Base-by-base conservation (phyloP, 2,888 invertebrate species). In the Sialis lutaria region DNA sequence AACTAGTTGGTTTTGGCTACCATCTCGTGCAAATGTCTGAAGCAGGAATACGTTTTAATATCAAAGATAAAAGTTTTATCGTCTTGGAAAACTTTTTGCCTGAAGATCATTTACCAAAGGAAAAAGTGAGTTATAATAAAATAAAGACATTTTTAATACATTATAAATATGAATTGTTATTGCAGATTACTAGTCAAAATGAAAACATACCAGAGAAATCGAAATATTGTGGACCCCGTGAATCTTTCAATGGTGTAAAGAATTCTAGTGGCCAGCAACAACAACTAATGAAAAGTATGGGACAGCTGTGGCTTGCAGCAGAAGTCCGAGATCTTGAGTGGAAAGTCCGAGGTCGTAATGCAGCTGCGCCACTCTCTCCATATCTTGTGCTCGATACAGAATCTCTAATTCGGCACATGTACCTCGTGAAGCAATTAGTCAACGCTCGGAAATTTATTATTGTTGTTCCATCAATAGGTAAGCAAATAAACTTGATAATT, bases 331-430 rank as follows among this genome's bases (percentile, higher is more conserved):
- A 88, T 51, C 64, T 93, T 52, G 92, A 93, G 65, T 82, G 73
- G 52, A 74, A 79, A 55, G 76, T 82, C 9, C 70, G 71, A 50
- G 63, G 63, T 1, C 67, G 70, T 37, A 65, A 69, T 35, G 61
- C 77, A 1, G 22, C 22, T 22, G 22, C 22, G 22, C 22, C 22
- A 22, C 73, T 83, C 58, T 89, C 90, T 0, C 87, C 91, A 0
- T 86, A 91, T 59, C 70, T 93, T 39, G 89, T 90, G n/a, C 75
- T 90, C 2, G 92, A 93, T 64, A 76, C 86, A 1, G 81, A 83
- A 51, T 83, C 83, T 6, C 70, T 92, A 40, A 79, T 83, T 54
- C 76, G 81, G 55, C 80, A 83, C 59, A 77, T 85, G 53, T 75
- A 79, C 32, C 73, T 82, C 52, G 77, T 93, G 48, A 89, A 87